phyloP scores from a whole-genome alignment of 2,888 invertebrate genomes.

The Steinernema carpocapsae region DNA sequence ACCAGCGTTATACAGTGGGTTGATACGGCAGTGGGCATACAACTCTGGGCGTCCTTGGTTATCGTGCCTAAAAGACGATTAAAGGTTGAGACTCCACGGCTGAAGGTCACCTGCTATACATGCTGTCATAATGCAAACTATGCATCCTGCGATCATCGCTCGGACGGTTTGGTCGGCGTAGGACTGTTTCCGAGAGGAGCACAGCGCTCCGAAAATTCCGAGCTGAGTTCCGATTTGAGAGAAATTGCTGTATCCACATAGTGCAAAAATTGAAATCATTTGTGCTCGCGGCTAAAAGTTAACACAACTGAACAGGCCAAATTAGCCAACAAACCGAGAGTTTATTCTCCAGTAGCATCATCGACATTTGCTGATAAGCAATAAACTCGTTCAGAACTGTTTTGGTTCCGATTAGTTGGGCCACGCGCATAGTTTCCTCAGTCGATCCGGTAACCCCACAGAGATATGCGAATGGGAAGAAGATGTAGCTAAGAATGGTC shows the following conservation, averaged over 20 bases:
- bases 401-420: slow-evolving; percentile 46
- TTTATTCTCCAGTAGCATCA: slow-evolving; percentile 41
- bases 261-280: slow-evolving; percentile 42
- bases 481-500: slow-evolving; percentile 36
- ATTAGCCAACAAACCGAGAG: slow-evolving; percentile 7
- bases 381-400: slow-evolving; percentile 48
- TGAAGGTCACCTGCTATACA: slow-evolving; percentile 42
- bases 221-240: slow-evolving; percentile 45
- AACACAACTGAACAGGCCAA: background rate
- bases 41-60: background rate
- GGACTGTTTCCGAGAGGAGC: slow-evolving; percentile 38
- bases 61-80: background rate
- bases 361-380: slow-evolving; percentile 47
- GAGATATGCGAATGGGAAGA: slow-evolving; percentile 41
- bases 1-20: background rate
- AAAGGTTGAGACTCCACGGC: background rate
- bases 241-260: slow-evolving; percentile 48
- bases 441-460: slow-evolving; percentile 31
- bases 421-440: slow-evolving; percentile 40
- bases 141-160: slow-evolving; percentile 44
- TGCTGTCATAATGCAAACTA: slow-evolving; percentile 47
- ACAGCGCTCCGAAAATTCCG: slow-evolving; percentile 44
- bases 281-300: slow-evolving; percentile 42
- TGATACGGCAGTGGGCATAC: background rate
- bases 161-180: slow-evolving; percentile 34